phyloP scores from a whole-genome alignment of 2,113 vertebrate genomes.

The Grus americana region DNA sequence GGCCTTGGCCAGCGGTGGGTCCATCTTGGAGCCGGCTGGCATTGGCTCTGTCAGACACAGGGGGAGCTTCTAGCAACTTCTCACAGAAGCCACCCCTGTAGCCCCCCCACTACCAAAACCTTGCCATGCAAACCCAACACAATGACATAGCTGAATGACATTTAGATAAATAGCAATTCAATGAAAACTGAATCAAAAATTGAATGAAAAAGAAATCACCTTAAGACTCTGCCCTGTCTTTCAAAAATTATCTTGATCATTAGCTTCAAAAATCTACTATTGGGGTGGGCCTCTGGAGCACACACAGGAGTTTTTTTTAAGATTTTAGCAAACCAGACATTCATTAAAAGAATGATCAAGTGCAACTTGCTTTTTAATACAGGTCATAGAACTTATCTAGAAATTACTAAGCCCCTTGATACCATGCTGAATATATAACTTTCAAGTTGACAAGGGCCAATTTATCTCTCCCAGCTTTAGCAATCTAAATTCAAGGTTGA shows the following conservation, averaged over 20 bases:
- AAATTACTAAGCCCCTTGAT: not conserved
- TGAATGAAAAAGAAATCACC: not conserved
- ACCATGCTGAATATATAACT: not conserved
- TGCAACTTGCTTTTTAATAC: not conserved
- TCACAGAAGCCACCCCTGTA: too few relatives aligned
- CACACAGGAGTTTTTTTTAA: not conserved
- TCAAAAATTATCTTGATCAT: not conserved
- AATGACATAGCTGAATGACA: not conserved
- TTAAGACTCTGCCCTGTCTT: not conserved
- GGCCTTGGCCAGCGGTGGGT: too few relatives aligned
- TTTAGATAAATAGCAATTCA: not conserved
- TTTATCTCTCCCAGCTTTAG: not conserved
- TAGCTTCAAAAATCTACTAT: not conserved
- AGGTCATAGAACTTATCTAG: not conserved
- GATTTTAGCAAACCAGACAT: not conserved
- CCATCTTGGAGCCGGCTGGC: too few relatives aligned
- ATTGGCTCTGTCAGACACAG: too few relatives aligned
- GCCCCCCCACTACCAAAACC: too few relatives aligned
- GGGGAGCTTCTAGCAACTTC: too few relatives aligned
- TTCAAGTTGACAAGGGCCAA: not conserved
- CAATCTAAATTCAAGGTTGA: not conserved
- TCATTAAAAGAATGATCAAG: not conserved
- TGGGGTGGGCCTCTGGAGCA: not conserved
- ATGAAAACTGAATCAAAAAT: not conserved
- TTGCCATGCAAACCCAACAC: too few relatives aligned